Base-by-base conservation (phyloP, 2,888 invertebrate genomes). In the Brassicogethes aeneus region DNA sequence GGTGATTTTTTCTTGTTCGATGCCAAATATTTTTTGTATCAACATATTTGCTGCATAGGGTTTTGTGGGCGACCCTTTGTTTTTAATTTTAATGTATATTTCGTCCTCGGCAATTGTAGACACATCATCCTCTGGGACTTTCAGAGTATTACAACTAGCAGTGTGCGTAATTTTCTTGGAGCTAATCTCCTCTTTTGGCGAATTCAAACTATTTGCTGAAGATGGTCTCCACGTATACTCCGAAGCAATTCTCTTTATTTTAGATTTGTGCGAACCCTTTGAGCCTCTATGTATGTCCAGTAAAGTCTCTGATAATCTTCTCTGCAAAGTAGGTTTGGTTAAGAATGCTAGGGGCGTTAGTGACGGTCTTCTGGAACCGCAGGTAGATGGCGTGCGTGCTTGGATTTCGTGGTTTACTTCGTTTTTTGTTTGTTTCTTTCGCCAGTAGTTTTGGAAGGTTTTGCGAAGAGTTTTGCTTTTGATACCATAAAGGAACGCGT, bases 371-470 rank as follows among this genome's bases (percentile, higher is more conserved):
- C 85, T 71, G 0, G 84, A 85, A 1, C 84, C 85, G 45, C 84
- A 84, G 1, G 80, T 82, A 45, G 85, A 85, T 2, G 85, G 86
- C 2, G 85, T 85, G 47, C 85, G 70, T 2, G 85, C 85, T 62
- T 86, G 85, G 46, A 86, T 86, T 64, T 86, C 86, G 59, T 84
- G 81, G 46, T 84, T 82, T 34, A 86, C 77, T 62, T 86, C 85
- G 57, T 80, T 82, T 64, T 85, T 85, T 2, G 83, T 83, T 67
- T 83, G 74, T 60, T 84, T 77, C 66, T 86, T 85, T 36, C 86
- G 72, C 74, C 82, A 79, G 61, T 85, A 85, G 61, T 86, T 85
- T 52, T 82, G 75, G 53, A 87, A 78, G 38, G 85, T 80, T 58
- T 82, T 80, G 43, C 79, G 72, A 29, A 87, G 66, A 0, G 79